Evolutionary conservation across 2,113 vertebrate species (phyloP), one percentile per base, ranked within the genome.

Genomic region (Crocuta crocuta): DNA sequence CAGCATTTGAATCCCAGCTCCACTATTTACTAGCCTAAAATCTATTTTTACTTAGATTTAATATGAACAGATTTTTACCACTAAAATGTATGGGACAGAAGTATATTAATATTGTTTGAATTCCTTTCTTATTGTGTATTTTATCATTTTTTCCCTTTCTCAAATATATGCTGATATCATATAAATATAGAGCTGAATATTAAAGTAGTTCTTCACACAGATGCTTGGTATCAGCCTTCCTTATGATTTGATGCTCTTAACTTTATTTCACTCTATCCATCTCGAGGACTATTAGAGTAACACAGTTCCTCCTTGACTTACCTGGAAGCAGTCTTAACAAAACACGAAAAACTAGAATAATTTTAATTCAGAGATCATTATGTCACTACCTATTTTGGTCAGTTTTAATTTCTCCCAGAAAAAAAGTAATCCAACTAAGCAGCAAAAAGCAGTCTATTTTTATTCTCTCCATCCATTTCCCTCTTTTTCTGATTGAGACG

Each of bases 341-440:
- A 21, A 93, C 12, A 19, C 35, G 55, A 89, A 61, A 16, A 95
- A 93, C 12, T 91, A 80, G 10, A 35, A 66, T 11, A 89, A 65
- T 66, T 79, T 84, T 73, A 95, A 89, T 88, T 92, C 31, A 68
- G 24, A 91, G 1, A 28, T n/a, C 63, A 78, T 74, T 43, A 84
- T 68, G 16, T 26, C 24, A 79, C n/a, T 74, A 58, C 12, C 80
- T 43, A 63, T 45, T 80, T 88, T 15, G 15, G 10, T 26, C 23
- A 85, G 39, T 87, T 95, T 91, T 91, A 53, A 91, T 76, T 94
- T 93, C 45, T 87, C 12, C n/a, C 53, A 21, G 24, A n/a, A 91
- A 85, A 85, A 70, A 89, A 88, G 66, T 55, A 48, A 89, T 21
- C 4, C 45, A 95, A 61, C 43, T 65, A n/a, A 39, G 28, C 33